Evolutionary conservation across 2,797 vertebrate species (phyloP), one percentile per base, ranked within the genome.

Genomic region (Takifugu ocellatus): DNA sequence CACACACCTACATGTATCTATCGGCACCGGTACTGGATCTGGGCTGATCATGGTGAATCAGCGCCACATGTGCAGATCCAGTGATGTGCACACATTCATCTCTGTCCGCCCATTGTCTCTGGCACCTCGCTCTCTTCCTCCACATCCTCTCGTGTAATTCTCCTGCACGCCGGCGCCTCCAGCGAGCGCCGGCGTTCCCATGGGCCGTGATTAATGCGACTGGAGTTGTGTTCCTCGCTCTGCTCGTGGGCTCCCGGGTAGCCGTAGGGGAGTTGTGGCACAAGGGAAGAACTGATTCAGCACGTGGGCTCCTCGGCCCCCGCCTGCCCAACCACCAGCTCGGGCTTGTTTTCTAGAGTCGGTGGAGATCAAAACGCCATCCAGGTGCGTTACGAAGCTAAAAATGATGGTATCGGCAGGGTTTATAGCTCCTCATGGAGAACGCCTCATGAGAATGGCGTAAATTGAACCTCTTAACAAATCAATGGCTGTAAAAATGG

Each of bases 151-250:
- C 14, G 4, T 76, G 81, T 84, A 75, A 86, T 72, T 66, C 75
- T 56, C 61, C 56, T 17, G 39, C 68, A 54, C 63, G 54, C 8
- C 46, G 24, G 62, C 1, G 66, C 82, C 78, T 68, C 65, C 21
- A 82, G 84, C 70, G 21, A 59, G 64, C 53, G 57, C 25, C 26
- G 46, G 39, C 39, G 66, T 63, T 71, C 77, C 81, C 82, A 64
- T 76, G 59, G 87, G 87, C 83, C 68, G 76, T 88, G 88, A 91
- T 90, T 89, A 88, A 90, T 90, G 86, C 77, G 84, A 85, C 77
- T 59, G 79, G 64, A 75, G 74, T 62, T 49, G 59, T 56, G 60
- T 56, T 81, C 60, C 59, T 73, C 70, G 69, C 68, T 74, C 71
- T 86, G 85, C 85, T 85, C 75, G 77, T 72, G 77, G 51, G n/a